Evolutionary conservation across 2,888 invertebrate genomes (phyloP), one percentile per base, ranked within the genome.

Genomic region (Meiosimyza decipiens): DNA sequence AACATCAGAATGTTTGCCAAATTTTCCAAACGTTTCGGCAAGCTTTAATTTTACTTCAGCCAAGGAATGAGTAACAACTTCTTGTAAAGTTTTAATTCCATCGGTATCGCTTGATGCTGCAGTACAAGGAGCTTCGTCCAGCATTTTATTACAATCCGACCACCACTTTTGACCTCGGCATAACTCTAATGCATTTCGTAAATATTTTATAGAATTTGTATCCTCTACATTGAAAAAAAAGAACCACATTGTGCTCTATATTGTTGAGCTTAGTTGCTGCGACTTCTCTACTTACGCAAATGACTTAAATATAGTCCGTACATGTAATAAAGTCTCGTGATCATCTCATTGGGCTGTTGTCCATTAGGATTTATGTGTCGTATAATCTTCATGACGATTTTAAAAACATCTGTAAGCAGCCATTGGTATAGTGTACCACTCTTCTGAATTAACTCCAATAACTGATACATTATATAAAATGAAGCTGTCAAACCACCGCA

Each of bases 261-360:
- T 40, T 40, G 2, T 40, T 40, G 6, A 9, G 9, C 40, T 40
- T 40, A 9, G 9, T 4, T 50, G 3, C 15, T 62, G 50, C 18
- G 11, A 54, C 22, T 7, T 22, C 9, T n/a, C 15, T 40, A 40
- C 73, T 73, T 71, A 75, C 78, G 69, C 12, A 33, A 40, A 67
- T 13, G 62, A 68, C 9, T 50, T 72, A 75, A 69, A 71, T 78
- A 79, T 5, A 65, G 33, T 11, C 80, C 82, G 49, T 80, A 83
- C 3, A 76, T 77, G 49, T 78, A 79, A 69, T 80, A 84, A 63
- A 84, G 83, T 54, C 82, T 79, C 0, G 83, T 78, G n/a, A 83
- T 79, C 55, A 78, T 77, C 60, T 84, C 82, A 6, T 76, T 75
- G 0, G 82, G 79, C 0, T 74, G 71, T n/a, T 79, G 78, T 60